Evolutionary conservation across 2,797 vertebrate species (phyloP), one percentile per base, ranked within the genome.

Genomic region (Masticophis lateralis): DNA sequence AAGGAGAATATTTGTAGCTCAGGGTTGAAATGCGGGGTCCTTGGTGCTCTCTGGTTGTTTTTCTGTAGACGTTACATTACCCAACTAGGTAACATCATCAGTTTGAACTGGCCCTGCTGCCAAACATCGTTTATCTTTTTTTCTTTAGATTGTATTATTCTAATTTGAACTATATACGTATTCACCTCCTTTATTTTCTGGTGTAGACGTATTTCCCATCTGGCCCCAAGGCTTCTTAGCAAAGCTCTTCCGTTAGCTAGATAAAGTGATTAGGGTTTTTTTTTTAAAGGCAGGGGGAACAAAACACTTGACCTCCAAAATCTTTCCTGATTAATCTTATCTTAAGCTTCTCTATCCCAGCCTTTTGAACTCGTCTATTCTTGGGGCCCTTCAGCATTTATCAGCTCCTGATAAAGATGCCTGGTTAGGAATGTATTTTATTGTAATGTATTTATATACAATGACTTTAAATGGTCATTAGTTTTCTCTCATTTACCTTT

Each of bases 261-360:
- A 86, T 91, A 95, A 95, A 32, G 6, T 90, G 55, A 87, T 89
- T 32, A n/a, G 69, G 7, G 0, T 0, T 47, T 51, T 92, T 57
- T 94, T 91, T 93, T 32, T 66, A 93, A 59, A 92, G 95, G 95
- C 95, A 96, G 96, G 94, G 92, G 92, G 95, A 95, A 95, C 95
- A 89, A 89, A 56, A 87, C 94, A 94, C 96, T 96, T 96, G 94
- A 91, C 94, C 96, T 90, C 94, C 60, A 92, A 95, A 96, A 94
- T 94, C 89, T 92, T 96, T 94, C 95, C 95, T 96, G 95, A 94
- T 97, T 96, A 95, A 69, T 95, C 95, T 96, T 97, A 97, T 96
- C 96, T 96, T 92, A 86, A 83, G 61, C 91, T 12, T 56, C 92
- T 91, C 95, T 22, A 95, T 94, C 95, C 91, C 95, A 93, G 91